Evolutionary conservation across 2,888 invertebrate genomes (phyloP).

Genomic region (Pristionchus fissidentatus): DNA sequence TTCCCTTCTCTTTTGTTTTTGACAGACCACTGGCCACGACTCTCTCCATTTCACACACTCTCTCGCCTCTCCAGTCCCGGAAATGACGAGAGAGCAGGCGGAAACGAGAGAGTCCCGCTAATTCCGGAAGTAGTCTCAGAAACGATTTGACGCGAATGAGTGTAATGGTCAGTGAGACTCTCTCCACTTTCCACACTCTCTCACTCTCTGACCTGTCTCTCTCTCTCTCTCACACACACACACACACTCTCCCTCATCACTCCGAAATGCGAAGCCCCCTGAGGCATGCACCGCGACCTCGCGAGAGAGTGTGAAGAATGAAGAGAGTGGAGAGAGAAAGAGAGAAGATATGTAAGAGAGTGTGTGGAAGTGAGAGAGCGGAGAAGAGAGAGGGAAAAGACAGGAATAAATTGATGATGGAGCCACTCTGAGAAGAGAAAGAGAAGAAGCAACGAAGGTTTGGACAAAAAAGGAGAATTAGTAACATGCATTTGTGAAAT

Average conservation of each 20-base stretch:
- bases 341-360: background rate
- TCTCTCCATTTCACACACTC: background rate
- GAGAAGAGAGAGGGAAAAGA: background rate
- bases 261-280: background rate
- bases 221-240: background rate
- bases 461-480: background rate
- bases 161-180: conserved; percentile 30
- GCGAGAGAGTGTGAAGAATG: background rate
- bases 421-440: conserved; percentile 1
- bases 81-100: background rate
- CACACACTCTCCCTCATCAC: too few species aligned
- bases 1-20: background rate
- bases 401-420: background rate
- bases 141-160: background rate
- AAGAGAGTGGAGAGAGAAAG: background rate
- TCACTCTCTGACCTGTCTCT: background rate
- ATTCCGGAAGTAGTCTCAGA: background rate
- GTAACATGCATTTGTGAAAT: background rate
- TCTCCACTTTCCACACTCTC: conserved; percentile 2
- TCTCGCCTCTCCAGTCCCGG: background rate
- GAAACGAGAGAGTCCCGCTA: background rate
- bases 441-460: background rate
- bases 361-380: background rate
- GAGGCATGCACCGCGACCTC: conserved; percentile 4
- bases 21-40: background rate